Evolutionary conservation across 2,888 invertebrate species (phyloP), one percentile per base, ranked within the genome.

Genomic region (Agonopterix heracliana): DNA sequence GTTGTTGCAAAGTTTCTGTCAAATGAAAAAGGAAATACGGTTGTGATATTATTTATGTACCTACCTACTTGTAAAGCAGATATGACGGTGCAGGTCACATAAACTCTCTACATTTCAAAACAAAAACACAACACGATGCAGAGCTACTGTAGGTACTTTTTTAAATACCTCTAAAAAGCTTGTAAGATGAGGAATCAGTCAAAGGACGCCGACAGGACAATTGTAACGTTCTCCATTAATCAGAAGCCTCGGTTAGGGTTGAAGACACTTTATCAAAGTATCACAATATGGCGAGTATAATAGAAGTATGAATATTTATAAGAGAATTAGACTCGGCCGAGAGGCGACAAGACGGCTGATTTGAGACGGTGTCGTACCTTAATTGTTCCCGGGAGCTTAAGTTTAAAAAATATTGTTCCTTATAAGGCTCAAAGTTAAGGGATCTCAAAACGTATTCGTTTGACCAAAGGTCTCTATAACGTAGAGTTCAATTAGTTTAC

Each of bases 221-320:
- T 65, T 58, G 61, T 52, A 36, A 46, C 51, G 52, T 50, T 60
- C 53, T 60, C 74, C 68, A 84, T 84, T 81, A 76, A 79, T 83
- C 78, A 79, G 70, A 54, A 56, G 59, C 53, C 54, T 56, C 53
- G 46, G 50, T 52, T 63, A 73, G 75, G 76, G 78, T 71, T 64
- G 70, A 54, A 67, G 78, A 75, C 75, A 79, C 81, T 86, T 85
- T 81, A 86, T 86, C 86, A 86, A 84, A 84, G 84, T 81, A 84
- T 84, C 84, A 83, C 83, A 78, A 81, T 81, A 79, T 78, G 72
- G 65, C 68, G 69, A 68, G 69, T 73, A 77, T 77, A 80, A 77
- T 74, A 75, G 68, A 58, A 56, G 60, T 71, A 84, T 86, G 86
- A 86, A 86, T 86, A 86, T 86, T 84, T 85, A 86, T 86, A 52